Evolutionary conservation across 2,113 vertebrate species (phyloP).

Genomic region (Gallinago undulata): DNA sequence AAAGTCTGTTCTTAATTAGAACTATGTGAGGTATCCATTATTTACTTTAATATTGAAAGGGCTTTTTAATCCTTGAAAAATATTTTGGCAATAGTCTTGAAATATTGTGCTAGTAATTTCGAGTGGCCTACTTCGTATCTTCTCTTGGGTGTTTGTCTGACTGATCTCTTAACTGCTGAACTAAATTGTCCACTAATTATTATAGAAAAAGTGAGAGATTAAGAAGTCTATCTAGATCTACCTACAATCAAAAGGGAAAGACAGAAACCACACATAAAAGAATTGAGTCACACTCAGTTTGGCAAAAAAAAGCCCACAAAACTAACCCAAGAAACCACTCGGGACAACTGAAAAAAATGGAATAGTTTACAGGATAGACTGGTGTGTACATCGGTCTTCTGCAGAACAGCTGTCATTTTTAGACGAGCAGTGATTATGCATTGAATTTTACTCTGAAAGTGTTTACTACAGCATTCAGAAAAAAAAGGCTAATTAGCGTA

Average conservation of each 20-base stretch:
- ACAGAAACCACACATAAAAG: not conserved
- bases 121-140: not conserved
- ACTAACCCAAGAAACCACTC: not conserved
- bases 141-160: not conserved
- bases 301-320: not conserved
- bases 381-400: slow-evolving; percentile 11
- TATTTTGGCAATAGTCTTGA: not conserved
- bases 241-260: not conserved
- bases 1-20: not conserved
- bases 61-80: slow-evolving; percentile 1
- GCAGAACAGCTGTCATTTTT: slow-evolving; percentile 53
- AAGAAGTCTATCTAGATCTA: not conserved
- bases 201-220: not conserved
- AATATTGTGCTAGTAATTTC: not conserved
- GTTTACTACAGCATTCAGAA: slow-evolving; percentile 53
- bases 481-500: slow-evolving; percentile 50
- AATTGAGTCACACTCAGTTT: slow-evolving; percentile 7
- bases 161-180: not conserved
- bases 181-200: not conserved
- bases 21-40: not conserved
- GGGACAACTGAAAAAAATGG: not conserved
- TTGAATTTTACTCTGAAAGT: slow-evolving; percentile 49
- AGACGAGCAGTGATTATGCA: slow-evolving; percentile 44
- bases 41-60: not conserved
- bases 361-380: slow-evolving; percentile 1